These are phyloP conservation scores for Megastigmus dorsalis DNA, from an alignment of 2,888 invertebrate genomes.

Conservation along the genomic window DNA sequence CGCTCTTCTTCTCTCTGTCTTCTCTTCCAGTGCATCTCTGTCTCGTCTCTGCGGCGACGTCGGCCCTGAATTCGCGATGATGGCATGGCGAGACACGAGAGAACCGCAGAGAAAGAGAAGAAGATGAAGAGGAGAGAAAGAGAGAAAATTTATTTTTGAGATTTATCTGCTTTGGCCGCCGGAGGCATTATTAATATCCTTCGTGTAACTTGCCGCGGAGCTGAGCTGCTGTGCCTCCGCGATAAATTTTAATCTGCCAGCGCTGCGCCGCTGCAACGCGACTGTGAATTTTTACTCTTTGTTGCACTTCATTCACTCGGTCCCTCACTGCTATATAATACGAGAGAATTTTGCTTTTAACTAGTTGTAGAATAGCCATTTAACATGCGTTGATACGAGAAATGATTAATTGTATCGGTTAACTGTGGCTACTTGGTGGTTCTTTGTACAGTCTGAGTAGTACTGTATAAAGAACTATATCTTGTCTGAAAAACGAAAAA, in stretches of 20 bases:
- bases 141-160: constrained; percentile 23
- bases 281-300: constrained; percentile 15
- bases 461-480: too few species aligned
- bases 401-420: neutral
- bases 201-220: neutral
- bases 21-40: too few species aligned
- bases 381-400: neutral
- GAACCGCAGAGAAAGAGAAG: too few species aligned
- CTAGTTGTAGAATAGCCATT: too few species aligned
- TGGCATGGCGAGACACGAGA: neutral
- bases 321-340: neutral
- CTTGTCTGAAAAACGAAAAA: too few species aligned
- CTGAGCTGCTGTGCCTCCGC: neutral
- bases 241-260: constrained; percentile 30
- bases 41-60: neutral
- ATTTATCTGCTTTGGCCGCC: constrained; percentile 14
- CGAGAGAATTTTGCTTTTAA: constrained; percentile 5
- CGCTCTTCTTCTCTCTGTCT: neutral
- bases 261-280: neutral
- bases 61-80: constrained; percentile 19
- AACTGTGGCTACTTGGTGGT: too few species aligned
- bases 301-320: constrained; percentile 10
- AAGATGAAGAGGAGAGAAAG: too few species aligned
- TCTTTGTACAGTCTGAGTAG: too few species aligned
- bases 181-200: constrained; percentile 36